phyloP scores from a whole-genome alignment of 2,797 vertebrate genomes.

The Cuculus canorus region DNA sequence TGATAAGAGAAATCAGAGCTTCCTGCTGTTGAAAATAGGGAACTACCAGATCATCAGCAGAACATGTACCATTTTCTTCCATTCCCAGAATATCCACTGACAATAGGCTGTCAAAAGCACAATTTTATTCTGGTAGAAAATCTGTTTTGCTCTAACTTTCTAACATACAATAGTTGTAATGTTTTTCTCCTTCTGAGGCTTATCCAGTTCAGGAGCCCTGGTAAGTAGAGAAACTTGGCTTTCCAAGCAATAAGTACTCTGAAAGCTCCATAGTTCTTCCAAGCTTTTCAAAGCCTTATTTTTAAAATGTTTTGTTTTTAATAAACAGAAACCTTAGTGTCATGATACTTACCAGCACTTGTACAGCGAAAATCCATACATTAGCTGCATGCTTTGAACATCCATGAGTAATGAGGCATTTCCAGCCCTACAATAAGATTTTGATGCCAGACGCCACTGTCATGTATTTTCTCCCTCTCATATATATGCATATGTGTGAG shows the following conservation, averaged over 20 bases:
- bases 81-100: background rate
- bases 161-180: background rate
- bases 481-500: constrained; percentile 50
- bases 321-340: background rate
- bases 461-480: constrained; percentile 29
- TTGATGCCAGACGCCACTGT: background rate
- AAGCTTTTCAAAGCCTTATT: background rate
- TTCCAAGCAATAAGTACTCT: background rate
- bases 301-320: background rate
- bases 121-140: background rate
- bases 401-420: constrained; percentile 24
- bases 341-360: background rate
- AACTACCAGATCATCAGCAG: background rate
- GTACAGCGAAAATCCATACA: background rate
- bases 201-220: background rate
- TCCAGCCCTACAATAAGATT: constrained; percentile 10
- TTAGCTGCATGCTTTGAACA: background rate
- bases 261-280: background rate
- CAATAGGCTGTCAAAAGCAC: background rate
- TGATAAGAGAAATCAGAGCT: background rate
- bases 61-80: background rate
- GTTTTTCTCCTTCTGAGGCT: background rate
- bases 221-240: background rate
- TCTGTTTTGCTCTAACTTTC: background rate
- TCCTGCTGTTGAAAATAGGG: background rate